phyloP scores from a whole-genome alignment of 2,888 invertebrate genomes.

The Creontiades dilutus region DNA sequence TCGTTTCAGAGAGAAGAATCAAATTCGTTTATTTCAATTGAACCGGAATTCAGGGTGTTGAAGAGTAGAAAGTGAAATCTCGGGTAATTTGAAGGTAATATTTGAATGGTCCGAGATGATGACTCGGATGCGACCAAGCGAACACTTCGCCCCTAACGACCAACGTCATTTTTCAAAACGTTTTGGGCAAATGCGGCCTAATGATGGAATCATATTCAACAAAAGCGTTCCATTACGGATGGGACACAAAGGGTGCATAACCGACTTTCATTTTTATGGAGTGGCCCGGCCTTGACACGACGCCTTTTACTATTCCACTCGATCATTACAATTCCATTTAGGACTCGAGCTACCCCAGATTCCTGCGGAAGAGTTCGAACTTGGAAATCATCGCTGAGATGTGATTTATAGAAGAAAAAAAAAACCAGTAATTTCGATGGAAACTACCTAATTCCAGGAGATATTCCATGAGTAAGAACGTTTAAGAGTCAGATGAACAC shows the following conservation, averaged over 20 bases:
- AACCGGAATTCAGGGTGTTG: background rate
- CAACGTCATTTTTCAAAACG: conserved; percentile 47
- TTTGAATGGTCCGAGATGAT: conserved; percentile 35
- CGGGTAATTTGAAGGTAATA: conserved; percentile 9
- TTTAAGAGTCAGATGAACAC: no score
- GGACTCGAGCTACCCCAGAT: background rate
- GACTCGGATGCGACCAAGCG: conserved; percentile 14
- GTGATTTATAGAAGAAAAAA: background rate
- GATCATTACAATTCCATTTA: conserved; percentile 35
- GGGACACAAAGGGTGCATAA: conserved; percentile 18
- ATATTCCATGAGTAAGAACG: no score
- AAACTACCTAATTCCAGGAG: no score
- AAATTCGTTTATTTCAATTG: background rate
- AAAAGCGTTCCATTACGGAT: conserved; percentile 40
- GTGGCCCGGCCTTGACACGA: conserved; percentile 34
- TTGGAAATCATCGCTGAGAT: background rate
- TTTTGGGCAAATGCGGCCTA: conserved; percentile 47
- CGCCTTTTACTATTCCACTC: background rate
- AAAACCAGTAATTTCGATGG: no score
- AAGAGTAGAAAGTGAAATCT: conserved; percentile 31
- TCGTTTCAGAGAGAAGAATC: no score
- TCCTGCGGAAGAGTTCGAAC: background rate
- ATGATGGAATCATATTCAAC: conserved; percentile 47
- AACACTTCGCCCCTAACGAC: conserved; percentile 33
- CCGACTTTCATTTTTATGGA: conserved; percentile 50